phyloP scores from a whole-genome alignment of 1,140 invertebrate genomes.

The Tetragonula clypearis region DNA sequence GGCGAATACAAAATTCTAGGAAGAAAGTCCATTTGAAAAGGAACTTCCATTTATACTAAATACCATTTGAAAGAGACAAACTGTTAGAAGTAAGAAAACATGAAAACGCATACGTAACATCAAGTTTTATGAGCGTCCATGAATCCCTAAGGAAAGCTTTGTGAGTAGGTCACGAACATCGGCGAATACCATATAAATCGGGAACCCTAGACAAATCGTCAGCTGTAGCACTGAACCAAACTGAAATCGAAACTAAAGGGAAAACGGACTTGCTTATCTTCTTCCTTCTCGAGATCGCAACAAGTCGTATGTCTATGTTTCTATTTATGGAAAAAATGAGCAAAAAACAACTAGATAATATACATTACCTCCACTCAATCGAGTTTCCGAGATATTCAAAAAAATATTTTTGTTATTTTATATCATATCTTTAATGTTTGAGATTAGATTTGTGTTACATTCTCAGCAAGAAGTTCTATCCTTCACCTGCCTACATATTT shows the following conservation, averaged over 20 bases:
- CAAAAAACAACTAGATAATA: no score
- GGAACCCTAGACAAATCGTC: constrained; percentile 52
- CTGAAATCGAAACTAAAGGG: background rate
- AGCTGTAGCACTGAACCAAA: constrained; percentile 51
- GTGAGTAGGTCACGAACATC: constrained; percentile 55
- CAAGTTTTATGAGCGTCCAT: constrained; percentile 62
- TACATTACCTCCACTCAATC: no score
- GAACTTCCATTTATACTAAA: constrained; percentile 45
- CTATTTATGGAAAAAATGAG: constrained; percentile 2
- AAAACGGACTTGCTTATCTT: background rate
- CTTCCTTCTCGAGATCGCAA: background rate
- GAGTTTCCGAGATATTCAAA: no score
- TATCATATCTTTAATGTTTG: no score
- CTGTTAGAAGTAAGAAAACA: constrained; percentile 44
- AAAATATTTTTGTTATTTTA: no score
- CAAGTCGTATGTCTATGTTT: background rate
- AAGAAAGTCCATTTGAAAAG: constrained; percentile 42
- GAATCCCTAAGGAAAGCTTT: constrained; percentile 51
- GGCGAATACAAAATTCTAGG: constrained; percentile 39
- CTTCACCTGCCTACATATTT: no score
- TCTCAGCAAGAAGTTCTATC: no score
- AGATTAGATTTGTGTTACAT: no score
- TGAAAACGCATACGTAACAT: constrained; percentile 45
- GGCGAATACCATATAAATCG: constrained; percentile 32
- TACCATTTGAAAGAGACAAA: constrained; percentile 45